Base-by-base conservation (phyloP, 2,888 invertebrate species). In the Leptinotarsa juncta region DNA sequence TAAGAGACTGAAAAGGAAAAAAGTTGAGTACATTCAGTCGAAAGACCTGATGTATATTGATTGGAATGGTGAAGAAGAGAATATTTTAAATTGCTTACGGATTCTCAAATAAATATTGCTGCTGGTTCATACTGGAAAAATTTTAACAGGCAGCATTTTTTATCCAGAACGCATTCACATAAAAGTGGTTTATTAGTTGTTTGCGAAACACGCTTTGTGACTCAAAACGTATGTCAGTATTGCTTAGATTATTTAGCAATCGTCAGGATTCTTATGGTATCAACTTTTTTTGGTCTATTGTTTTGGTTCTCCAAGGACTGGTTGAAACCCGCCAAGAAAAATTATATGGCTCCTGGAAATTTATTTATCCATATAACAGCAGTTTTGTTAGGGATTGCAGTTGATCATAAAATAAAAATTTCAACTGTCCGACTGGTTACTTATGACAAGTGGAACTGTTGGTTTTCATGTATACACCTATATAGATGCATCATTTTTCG, bases 51-150 rank as follows among this genome's bases (percentile, higher is more conserved):
- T 80, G 0, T 70, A 77, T 14, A 67, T 83, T 70, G 77, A 70
- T 26, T 7, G 60, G 10, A 84, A 85, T 74, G 83, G 82, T 42
- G 80, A 79, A 80, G 78, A 20, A 79, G 76, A 18, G 86, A 85
- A 5, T 76, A 84, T 10, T 79, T 55, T 16, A 42, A 53, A 50
- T 12, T 51, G 18, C 51, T 71, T 15, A 5, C 14, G n/a, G 18
- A 42, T 3, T 81, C 77, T 20, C 67, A 80, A 65, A 82, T 81
- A 15, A 85, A 87, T 75, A 77, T 86, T n/a, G 85, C 81, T 26
- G 80, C 87, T 20, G 86, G 86, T 5, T 82, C 83, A 10, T 84
- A 86, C 57, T 83, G 83, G 12, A 82, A 82, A 18, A 83, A 84
- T n/a, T 73, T 77, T 3, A 79, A 82, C 20, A 78, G 84, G 42